Percentiles rank a stretch among this genome's conserved stretches.
Conservation (phyloP, 2,113 vertebrate genomes). For the Plecturocebus donacophilus region DNA sequence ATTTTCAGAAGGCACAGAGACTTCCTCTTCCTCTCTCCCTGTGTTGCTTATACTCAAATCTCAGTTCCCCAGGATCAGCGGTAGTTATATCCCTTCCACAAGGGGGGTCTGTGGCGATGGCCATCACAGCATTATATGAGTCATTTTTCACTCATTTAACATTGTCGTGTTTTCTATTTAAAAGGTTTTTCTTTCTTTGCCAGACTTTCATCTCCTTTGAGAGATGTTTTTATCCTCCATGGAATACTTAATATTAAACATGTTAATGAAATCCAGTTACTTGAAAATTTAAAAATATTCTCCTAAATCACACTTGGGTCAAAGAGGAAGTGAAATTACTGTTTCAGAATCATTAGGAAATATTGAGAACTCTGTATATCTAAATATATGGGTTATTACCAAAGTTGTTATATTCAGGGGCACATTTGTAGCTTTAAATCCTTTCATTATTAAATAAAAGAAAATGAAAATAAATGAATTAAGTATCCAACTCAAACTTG, state of each 20-base stretch:
- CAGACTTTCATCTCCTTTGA: constrained; percentile 25
- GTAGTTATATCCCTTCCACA: not conserved
- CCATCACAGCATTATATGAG: not conserved
- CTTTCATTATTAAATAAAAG: constrained; percentile 24
- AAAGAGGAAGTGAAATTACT: constrained; percentile 8
- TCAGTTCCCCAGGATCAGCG: not conserved
- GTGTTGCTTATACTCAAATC: not conserved
- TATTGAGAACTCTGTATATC: not conserved
- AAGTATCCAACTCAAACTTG: constrained; percentile 7
- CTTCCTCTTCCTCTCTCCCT: not conserved
- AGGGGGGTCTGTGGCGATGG: not conserved
- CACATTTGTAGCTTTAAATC: constrained; percentile 18
- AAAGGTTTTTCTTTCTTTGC: not conserved
- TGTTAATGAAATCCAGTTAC: constrained; percentile 22
- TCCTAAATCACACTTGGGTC: not conserved
- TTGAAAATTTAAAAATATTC: constrained; percentile 26
- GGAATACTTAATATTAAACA: constrained; percentile 34
- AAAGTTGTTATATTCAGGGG: constrained; percentile 40
- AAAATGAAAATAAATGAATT: constrained; percentile 43
- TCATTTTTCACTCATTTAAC: not conserved
- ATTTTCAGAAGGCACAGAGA: constrained; percentile 40
- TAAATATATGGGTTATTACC: not conserved
- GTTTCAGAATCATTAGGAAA: not conserved
- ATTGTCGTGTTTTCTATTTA: not conserved
- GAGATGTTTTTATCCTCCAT: not conserved